A percentile compares a stretch with the other conserved stretches of the same genome.
phyloP scores from a whole-genome alignment of 2,113 vertebrate genomes.

The Peucedramus taeniatus region DNA sequence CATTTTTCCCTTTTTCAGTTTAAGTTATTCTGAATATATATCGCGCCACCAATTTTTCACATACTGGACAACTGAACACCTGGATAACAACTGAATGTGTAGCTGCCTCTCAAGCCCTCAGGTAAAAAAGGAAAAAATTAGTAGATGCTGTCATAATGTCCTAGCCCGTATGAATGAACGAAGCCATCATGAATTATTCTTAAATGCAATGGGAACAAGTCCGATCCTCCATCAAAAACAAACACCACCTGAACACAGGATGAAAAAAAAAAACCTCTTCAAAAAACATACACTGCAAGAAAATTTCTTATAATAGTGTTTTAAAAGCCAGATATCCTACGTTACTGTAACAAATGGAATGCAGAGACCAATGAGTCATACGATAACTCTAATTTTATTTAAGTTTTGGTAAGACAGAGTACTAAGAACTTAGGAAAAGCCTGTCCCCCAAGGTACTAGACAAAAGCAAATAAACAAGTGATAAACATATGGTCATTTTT shows the following conservation, averaged over 20 bases:
- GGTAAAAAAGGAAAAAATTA: background rate
- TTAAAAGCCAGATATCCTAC: background rate
- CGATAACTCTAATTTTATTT: background rate
- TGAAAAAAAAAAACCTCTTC: background rate
- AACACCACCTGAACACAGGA: background rate
- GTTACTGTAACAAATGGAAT: background rate
- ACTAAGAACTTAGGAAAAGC: background rate
- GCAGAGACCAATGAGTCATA: background rate
- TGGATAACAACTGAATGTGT: background rate
- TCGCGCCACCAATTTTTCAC: background rate
- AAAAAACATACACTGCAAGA: background rate
- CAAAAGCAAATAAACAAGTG: background rate
- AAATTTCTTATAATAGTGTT: background rate
- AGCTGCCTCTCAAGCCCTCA: background rate
- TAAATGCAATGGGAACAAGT: background rate
- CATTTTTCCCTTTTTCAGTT: background rate
- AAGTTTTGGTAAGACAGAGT: background rate
- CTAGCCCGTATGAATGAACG: background rate
- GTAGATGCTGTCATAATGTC: background rate
- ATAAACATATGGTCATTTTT: background rate
- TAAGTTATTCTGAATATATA: background rate
- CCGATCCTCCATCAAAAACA: accelerated
- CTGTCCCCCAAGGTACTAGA: background rate
- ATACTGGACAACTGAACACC: background rate
- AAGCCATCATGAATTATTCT: background rate